Conservation (phyloP, 2,797 vertebrate genomes). For the Glossophaga mutica region DNA sequence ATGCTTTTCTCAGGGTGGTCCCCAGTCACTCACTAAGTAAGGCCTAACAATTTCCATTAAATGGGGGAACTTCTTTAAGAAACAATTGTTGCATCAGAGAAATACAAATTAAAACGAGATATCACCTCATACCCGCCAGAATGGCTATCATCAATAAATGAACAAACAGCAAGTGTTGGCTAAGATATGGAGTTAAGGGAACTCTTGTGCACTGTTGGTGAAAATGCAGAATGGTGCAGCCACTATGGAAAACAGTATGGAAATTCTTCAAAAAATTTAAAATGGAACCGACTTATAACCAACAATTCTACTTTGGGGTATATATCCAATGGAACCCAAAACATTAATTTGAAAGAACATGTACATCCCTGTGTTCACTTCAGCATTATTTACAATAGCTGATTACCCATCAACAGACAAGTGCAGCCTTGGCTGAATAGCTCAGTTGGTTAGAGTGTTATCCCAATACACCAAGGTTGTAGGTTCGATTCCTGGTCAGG, state of each 20-base stretch:
- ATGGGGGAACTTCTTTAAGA: neutral
- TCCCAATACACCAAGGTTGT: no score
- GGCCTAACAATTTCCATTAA: neutral
- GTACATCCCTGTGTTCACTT: neutral
- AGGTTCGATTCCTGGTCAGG: no score
- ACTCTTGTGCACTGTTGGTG: neutral
- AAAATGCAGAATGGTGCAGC: neutral
- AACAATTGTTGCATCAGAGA: neutral
- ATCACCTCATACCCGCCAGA: neutral
- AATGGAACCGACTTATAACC: neutral
- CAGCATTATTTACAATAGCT: neutral
- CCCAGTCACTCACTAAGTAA: neutral
- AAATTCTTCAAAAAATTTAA: neutral
- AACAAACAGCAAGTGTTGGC: neutral
- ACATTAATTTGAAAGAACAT: neutral
- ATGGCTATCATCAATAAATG: neutral
- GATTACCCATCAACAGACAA: neutral
- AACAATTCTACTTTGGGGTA: neutral
- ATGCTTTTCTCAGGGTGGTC: neutral
- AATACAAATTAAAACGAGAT: neutral
- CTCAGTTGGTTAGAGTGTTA: no score
- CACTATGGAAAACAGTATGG: neutral
- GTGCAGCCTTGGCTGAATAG: no score
- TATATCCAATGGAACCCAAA: neutral
- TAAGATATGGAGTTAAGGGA: neutral